Conservation (phyloP, 2,888 invertebrate genomes). For the Limenitis camilla region DNA sequence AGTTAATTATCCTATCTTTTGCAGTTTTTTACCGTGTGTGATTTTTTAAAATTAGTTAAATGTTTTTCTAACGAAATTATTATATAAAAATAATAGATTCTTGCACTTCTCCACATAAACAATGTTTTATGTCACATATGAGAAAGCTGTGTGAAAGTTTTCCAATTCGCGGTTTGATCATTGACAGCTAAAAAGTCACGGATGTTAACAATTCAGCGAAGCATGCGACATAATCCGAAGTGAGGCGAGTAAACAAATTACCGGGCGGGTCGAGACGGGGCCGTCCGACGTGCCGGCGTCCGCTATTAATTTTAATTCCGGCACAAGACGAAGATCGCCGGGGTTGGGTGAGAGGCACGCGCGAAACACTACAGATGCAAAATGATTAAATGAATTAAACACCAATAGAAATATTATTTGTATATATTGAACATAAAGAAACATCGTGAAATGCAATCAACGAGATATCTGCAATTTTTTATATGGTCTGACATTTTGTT, state of each 20-base stretch:
- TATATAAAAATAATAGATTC: no score
- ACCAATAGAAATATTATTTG: conserved; percentile 3
- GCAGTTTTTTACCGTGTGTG: no score
- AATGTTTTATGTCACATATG: neutral
- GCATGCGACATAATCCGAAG: conserved; percentile 68
- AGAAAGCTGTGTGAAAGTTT: neutral
- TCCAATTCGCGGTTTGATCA: conserved; percentile 8
- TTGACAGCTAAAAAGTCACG: conserved; percentile 46
- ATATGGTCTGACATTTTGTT: no score
- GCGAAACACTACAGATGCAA: conserved; percentile 37
- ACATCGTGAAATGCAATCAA: no score
- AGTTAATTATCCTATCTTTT: no score
- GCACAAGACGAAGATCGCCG: conserved; percentile 60
- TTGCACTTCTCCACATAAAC: no score
- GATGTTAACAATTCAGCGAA: conserved; percentile 66
- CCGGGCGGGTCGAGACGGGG: conserved; percentile 49
- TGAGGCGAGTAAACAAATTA: conserved; percentile 72
- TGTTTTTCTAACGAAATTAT: no score
- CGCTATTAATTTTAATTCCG: conserved; percentile 74
- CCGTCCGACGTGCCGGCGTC: conserved; percentile 48
- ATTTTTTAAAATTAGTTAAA: no score
- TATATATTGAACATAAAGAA: neutral
- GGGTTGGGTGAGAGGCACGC: conserved; percentile 62
- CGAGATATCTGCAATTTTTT: no score
- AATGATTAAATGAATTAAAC: conserved; percentile 28